These are phyloP conservation scores for Beroe forskalii DNA, from an alignment of 37 sponge, comb jelly and placozoan species.

Conservation along the genomic window DNA sequence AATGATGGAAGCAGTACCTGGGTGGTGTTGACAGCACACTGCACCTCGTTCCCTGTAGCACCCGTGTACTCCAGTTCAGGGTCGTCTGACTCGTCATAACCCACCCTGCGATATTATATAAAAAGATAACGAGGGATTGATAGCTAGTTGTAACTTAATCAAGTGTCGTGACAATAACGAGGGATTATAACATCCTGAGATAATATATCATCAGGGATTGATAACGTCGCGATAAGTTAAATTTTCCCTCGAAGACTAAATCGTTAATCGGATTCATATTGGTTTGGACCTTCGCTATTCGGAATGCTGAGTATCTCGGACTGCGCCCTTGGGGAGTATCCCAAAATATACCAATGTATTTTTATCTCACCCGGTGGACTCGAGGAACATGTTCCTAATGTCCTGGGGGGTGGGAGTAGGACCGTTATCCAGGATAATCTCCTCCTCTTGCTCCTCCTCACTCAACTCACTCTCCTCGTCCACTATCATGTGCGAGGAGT, in stretches of 20 bases:
- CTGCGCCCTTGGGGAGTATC: too few relatives aligned
- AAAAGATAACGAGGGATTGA: too few relatives aligned
- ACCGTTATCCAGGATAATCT: conserved; percentile 1
- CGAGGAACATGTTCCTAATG: neutral
- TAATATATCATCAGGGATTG: too few relatives aligned
- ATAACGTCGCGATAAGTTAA: too few relatives aligned
- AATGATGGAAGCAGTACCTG: neutral
- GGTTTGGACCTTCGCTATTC: too few relatives aligned
- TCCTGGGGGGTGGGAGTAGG: conserved; percentile 25
- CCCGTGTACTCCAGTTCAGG: conserved; percentile 33
- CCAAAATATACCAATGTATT: too few relatives aligned
- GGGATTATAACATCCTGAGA: too few relatives aligned
- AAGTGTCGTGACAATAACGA: too few relatives aligned
- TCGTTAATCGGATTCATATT: too few relatives aligned
- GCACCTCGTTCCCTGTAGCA: neutral
- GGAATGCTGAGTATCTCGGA: too few relatives aligned
- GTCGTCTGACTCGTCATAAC: conserved; percentile 28
- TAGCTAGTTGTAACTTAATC: too few relatives aligned
- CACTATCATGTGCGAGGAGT: conserved; percentile 28
- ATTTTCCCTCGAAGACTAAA: too few relatives aligned
- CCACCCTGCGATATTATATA: conserved; percentile 1
- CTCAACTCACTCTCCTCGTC: neutral
- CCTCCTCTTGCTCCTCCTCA: neutral
- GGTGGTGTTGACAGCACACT: conserved; percentile 24
- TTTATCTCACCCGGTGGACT: neutral